Evolutionary conservation across 2,888 invertebrate genomes (phyloP).

Genomic region (Ophraella communa): DNA sequence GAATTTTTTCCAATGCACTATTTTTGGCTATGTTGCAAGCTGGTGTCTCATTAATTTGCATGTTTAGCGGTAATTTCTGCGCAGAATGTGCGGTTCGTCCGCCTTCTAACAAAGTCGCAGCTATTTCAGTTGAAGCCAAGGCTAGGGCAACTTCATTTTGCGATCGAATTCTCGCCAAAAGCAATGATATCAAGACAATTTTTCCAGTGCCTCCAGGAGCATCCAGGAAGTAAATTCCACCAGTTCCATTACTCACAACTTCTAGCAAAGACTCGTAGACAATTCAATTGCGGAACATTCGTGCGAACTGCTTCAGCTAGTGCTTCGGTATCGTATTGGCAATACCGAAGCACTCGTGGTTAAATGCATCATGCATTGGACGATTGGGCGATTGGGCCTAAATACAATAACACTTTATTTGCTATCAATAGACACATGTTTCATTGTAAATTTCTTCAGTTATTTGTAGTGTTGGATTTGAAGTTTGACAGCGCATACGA

Average conservation of each 20-base stretch:
- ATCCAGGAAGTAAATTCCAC: slow-evolving; percentile 8
- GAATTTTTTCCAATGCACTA: neutral
- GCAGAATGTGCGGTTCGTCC: neutral
- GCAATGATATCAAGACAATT: slow-evolving; percentile 54
- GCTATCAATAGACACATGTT: neutral
- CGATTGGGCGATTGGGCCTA: no score
- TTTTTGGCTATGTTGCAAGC: neutral
- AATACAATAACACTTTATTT: no score
- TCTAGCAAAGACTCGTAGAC: slow-evolving; percentile 9
- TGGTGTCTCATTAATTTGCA: neutral
- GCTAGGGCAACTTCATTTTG: slow-evolving; percentile 41
- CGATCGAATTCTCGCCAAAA: slow-evolving; percentile 52
- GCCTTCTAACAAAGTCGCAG: no score
- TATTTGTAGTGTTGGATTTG: neutral
- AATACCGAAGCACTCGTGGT: neutral
- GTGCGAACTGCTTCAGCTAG: neutral
- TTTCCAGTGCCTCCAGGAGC: slow-evolving; percentile 40
- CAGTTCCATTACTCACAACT: slow-evolving; percentile 30
- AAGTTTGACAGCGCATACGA: neutral
- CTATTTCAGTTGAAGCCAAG: slow-evolving; percentile 54
- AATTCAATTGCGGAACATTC: slow-evolving; percentile 7
- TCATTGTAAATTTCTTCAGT: neutral
- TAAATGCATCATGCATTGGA: no score
- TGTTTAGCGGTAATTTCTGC: neutral
- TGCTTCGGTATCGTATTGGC: neutral